phyloP scores from a whole-genome alignment of 2,888 invertebrate species.

The Phyllotreta striolata region DNA sequence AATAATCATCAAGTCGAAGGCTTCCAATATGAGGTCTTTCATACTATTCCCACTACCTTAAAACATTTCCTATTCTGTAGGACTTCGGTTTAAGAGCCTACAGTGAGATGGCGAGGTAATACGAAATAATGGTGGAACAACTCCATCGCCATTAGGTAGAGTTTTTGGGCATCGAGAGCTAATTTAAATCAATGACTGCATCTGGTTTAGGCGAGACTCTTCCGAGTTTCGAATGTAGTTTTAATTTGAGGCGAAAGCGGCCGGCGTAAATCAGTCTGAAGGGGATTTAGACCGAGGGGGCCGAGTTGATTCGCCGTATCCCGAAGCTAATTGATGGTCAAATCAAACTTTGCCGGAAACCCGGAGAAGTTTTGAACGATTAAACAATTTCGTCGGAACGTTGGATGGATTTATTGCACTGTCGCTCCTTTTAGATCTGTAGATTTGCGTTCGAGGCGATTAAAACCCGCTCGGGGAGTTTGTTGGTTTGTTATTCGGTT shows the following conservation, averaged over 20 bases:
- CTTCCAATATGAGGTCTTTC: too few relatives aligned
- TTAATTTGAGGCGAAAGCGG: conserved; percentile 45
- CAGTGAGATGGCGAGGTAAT: too few relatives aligned
- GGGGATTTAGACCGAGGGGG: conserved; percentile 48
- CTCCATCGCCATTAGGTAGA: conserved; percentile 11
- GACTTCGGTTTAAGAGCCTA: too few relatives aligned
- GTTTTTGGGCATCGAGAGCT: conserved; percentile 20
- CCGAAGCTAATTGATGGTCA: conserved; percentile 50
- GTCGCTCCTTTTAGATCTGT: conserved; percentile 8
- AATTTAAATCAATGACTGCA: conserved; percentile 30
- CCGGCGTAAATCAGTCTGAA: conserved; percentile 50
- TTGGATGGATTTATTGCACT: conserved; percentile 32
- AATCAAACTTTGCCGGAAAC: conserved; percentile 46
- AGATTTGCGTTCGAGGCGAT: conserved; percentile 8
- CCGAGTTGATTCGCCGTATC: conserved; percentile 50
- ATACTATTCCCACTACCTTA: too few relatives aligned
- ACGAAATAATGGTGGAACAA: too few relatives aligned
- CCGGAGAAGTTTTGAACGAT: conserved; percentile 37
- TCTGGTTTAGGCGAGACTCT: conserved; percentile 28
- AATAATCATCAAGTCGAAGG: too few relatives aligned
- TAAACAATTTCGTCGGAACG: conserved; percentile 41
- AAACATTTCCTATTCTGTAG: too few relatives aligned
- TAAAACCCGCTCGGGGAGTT: neutral
- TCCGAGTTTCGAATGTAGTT: conserved; percentile 44
- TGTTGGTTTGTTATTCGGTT: neutral